Conservation (phyloP, 2,797 vertebrate genomes). For the Sebastes flavidus region DNA sequence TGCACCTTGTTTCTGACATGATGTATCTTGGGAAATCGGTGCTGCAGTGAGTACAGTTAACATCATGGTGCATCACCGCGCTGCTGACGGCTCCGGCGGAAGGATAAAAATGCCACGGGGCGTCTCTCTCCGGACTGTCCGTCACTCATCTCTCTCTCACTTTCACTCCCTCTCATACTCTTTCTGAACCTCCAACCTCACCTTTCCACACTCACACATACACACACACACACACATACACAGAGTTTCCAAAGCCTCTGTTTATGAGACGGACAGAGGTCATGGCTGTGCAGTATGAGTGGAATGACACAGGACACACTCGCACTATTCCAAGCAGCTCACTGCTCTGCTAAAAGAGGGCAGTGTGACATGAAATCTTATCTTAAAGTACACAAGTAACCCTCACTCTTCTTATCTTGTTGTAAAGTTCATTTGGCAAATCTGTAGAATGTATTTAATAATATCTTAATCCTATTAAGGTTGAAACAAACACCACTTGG, state of each 20-base stretch:
- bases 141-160: conserved; percentile 35
- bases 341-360: not conserved
- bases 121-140: not conserved
- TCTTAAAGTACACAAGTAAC: not conserved
- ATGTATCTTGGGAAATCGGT: conserved; percentile 10
- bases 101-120: conserved; percentile 26
- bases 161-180: conserved; percentile 24
- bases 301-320: conserved; percentile 20
- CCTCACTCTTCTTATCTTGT: not conserved
- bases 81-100: not conserved
- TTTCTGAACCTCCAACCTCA: conserved; percentile 14
- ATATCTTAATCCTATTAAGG: conserved; percentile 45
- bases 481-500: conserved; percentile 50
- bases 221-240: not conserved
- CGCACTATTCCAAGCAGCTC: conserved; percentile 18
- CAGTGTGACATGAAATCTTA: conserved; percentile 15
- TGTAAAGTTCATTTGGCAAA: conserved; percentile 1
- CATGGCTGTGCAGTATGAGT: conserved; percentile 3
- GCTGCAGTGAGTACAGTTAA: conserved; percentile 10
- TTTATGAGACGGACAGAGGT: conserved; percentile 42
- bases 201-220: not conserved
- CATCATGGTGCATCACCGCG: not conserved
- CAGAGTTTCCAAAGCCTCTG: conserved; percentile 27
- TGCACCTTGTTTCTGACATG: conserved; percentile 10
- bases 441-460: conserved; percentile 30